These are phyloP conservation scores for Peribatodes rhomboidaria DNA, from an alignment of 2,888 invertebrate species.

Conservation along the genomic window DNA sequence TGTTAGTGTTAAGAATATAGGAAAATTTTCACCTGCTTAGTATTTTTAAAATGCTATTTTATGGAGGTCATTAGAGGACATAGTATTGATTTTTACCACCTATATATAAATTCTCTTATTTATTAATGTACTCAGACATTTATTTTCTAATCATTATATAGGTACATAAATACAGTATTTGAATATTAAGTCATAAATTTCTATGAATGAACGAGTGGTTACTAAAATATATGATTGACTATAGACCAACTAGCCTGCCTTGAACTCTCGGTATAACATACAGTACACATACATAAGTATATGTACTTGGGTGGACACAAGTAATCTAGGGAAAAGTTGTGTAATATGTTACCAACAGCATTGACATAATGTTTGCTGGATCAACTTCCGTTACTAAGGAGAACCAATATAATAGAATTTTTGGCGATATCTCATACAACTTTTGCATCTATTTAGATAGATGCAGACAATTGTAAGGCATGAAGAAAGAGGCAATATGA, in stretches of 20 bases:
- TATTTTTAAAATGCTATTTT: slow-evolving; percentile 5
- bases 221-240: slow-evolving; percentile 5
- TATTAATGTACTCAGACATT: neutral
- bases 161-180: neutral
- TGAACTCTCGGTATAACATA: slow-evolving; percentile 27
- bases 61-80: slow-evolving; percentile 17
- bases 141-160: neutral
- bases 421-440: slow-evolving; percentile 2
- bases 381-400: neutral
- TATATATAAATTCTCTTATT: neutral
- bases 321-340: slow-evolving; percentile 64
- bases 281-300: slow-evolving; percentile 1
- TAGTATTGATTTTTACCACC: neutral
- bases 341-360: slow-evolving; percentile 60
- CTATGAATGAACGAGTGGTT: neutral
- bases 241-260: slow-evolving; percentile 14
- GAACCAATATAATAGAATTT: neutral
- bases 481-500: slow-evolving; percentile 47
- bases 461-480: slow-evolving; percentile 21
- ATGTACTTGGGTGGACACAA: slow-evolving; percentile 25
- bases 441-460: neutral
- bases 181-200: neutral
- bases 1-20: neutral
- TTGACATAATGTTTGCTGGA: slow-evolving; percentile 27
- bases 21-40: neutral